A percentile compares a stretch with the other conserved stretches of the same genome.
These are phyloP conservation scores for Zygothrica quintamaculata DNA, from an alignment of 2,888 invertebrate genomes.

Conservation along the genomic window DNA sequence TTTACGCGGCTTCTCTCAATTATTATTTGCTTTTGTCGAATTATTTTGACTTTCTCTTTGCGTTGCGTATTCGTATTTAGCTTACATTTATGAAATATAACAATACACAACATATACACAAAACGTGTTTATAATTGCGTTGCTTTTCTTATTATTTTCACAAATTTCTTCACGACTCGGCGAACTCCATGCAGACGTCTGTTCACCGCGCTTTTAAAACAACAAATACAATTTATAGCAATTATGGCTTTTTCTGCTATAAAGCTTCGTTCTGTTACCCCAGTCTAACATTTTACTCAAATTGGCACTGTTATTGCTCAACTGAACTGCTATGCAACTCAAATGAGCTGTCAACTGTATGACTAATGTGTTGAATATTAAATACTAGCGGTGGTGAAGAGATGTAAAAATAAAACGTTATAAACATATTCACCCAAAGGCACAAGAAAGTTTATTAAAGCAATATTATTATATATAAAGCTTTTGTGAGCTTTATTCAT, in stretches of 20 bases:
- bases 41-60: constrained; percentile 57
- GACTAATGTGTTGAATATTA: not conserved
- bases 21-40: constrained; percentile 37
- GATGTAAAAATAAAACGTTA: not conserved
- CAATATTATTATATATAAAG: constrained; percentile 22
- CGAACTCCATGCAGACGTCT: constrained; percentile 55
- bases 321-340: constrained; percentile 27
- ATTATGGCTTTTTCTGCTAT: constrained; percentile 46
- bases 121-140: constrained; percentile 40
- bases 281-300: constrained; percentile 40
- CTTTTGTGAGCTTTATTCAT: constrained; percentile 22
- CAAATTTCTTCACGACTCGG: constrained; percentile 56
- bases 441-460: constrained; percentile 11
- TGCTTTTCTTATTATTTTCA: constrained; percentile 37
- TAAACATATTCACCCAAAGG: not conserved
- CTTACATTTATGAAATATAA: constrained; percentile 28
- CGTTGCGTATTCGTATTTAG: constrained; percentile 52
- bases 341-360: constrained; percentile 14
- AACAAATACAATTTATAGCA: constrained; percentile 46
- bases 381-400: constrained; percentile 6
- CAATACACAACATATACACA: constrained; percentile 3
- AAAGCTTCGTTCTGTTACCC: constrained; percentile 35
- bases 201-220: constrained; percentile 59
- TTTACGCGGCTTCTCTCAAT: constrained; percentile 59
- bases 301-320: constrained; percentile 28